These are phyloP conservation scores for Macrophya alboannulata DNA, from an alignment of 2,888 invertebrate genomes.

Conservation along the genomic window DNA sequence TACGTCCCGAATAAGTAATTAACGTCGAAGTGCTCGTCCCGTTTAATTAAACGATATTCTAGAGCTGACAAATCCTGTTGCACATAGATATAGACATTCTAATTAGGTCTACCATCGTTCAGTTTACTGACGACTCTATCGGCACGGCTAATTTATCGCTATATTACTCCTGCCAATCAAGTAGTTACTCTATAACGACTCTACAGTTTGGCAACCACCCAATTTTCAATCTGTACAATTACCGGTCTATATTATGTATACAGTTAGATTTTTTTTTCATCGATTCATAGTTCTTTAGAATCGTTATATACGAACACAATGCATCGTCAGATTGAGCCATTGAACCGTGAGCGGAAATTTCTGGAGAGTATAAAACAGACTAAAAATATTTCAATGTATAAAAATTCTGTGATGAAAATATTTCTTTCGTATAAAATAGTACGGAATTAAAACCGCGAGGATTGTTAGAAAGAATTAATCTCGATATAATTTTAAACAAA, in stretches of 20 bases:
- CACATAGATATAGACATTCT: neutral
- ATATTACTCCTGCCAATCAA: conserved; percentile 10
- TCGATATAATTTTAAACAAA: neutral
- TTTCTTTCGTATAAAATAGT: neutral
- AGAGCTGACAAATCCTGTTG: neutral
- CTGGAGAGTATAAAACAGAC: neutral
- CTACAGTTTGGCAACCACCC: conserved; percentile 5
- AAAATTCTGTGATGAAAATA: neutral
- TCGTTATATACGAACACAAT: conserved; percentile 1
- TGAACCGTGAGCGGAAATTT: neutral
- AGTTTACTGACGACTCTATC: conserved; percentile 1
- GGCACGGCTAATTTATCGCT: neutral
- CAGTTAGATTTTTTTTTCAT: conserved; percentile 9
- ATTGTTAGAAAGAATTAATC: neutral
- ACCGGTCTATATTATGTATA: neutral
- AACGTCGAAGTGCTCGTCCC: conserved; percentile 4
- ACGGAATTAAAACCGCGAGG: too few species aligned
- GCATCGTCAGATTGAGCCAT: neutral
- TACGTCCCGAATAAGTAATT: neutral
- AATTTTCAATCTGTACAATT: conserved; percentile 19
- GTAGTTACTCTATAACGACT: neutral
- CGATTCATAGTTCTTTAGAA: conserved; percentile 7
- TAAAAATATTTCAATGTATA: neutral
- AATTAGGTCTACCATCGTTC: neutral
- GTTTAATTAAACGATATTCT: conserved; percentile 23